phyloP scores from a whole-genome alignment of 2,888 invertebrate genomes.

The Drosophila birchii region DNA sequence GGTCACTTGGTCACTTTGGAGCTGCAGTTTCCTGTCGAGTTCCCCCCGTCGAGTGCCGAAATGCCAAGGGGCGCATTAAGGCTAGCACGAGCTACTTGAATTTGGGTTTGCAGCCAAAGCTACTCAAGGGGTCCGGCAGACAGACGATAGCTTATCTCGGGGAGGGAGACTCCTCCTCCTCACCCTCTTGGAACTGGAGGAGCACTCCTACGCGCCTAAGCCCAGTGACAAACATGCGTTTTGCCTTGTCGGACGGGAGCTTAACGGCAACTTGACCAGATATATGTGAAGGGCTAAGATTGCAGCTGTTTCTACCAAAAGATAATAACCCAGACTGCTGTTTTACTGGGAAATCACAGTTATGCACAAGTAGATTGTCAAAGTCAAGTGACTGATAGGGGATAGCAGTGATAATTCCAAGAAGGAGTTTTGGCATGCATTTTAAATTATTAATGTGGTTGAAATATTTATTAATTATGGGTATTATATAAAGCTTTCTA shows the following conservation, averaged over 20 bases:
- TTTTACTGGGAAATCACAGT: conserved; percentile 5
- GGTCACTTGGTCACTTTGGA: conserved; percentile 53
- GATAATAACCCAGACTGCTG: neutral
- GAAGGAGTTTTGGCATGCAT: neutral
- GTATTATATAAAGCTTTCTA: too few species aligned
- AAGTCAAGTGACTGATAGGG: conserved; percentile 4
- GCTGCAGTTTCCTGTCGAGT: conserved; percentile 64
- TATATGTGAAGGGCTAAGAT: conserved; percentile 23
- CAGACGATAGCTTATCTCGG: conserved; percentile 37
- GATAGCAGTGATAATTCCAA: neutral
- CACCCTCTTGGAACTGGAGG: conserved; percentile 16
- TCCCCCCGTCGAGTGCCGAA: conserved; percentile 33
- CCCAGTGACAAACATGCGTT: conserved; percentile 23
- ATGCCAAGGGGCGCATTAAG: conserved; percentile 40
- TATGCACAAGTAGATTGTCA: conserved; percentile 14
- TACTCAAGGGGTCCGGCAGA: conserved; percentile 40
- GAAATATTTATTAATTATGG: too few species aligned
- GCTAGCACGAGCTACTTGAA: conserved; percentile 72
- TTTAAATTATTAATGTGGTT: neutral
- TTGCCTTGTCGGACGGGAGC: conserved; percentile 30
- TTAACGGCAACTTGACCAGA: conserved; percentile 34
- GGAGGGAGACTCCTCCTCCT: neutral
- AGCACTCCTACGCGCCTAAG: conserved; percentile 13
- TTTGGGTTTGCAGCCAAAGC: conserved; percentile 24
- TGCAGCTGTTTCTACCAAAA: conserved; percentile 1